Evolutionary conservation across 2,113 vertebrate species (phyloP).

Genomic region (Scortum barcoo): DNA sequence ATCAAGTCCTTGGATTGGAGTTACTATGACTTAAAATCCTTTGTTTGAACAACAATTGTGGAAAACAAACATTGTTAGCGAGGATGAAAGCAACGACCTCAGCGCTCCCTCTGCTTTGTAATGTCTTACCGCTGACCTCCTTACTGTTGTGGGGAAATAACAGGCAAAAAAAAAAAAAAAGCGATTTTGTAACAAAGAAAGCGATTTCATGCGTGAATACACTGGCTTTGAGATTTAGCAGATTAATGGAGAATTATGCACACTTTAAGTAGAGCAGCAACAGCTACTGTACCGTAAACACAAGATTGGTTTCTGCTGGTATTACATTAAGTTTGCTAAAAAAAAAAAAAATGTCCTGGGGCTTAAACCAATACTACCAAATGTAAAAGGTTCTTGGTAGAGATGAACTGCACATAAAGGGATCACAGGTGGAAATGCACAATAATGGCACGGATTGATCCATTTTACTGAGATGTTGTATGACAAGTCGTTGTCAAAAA

Average conservation of each 20-base stretch:
- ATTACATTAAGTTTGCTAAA: slow-evolving; percentile 16
- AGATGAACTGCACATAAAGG: background rate
- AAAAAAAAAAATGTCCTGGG: slow-evolving; percentile 22
- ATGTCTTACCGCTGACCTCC: slow-evolving; percentile 24
- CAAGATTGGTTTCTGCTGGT: slow-evolving; percentile 47
- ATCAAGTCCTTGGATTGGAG: slow-evolving; percentile 45
- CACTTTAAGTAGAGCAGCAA: slow-evolving; percentile 49
- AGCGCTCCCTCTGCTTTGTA: slow-evolving; percentile 26
- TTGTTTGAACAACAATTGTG: slow-evolving; percentile 35
- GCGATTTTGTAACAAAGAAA: slow-evolving; percentile 48
- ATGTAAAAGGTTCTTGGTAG: background rate
- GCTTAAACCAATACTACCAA: slow-evolving; percentile 7
- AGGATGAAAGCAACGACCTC: slow-evolving; percentile 32
- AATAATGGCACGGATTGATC: background rate
- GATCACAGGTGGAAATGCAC: background rate
- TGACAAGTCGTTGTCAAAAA: background rate
- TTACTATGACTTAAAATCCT: slow-evolving; percentile 40
- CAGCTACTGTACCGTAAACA: slow-evolving; percentile 60
- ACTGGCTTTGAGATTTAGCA: slow-evolving; percentile 54
- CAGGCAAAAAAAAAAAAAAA: slow-evolving; percentile 17
- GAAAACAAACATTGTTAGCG: slow-evolving; percentile 43
- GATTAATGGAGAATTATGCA: slow-evolving; percentile 63
- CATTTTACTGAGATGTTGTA: background rate
- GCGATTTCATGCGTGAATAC: slow-evolving; percentile 53
- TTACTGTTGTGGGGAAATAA: slow-evolving; percentile 22